These are phyloP conservation scores for Mimachlamys varia DNA, from an alignment of 2,888 invertebrate species.

Conservation along the genomic window DNA sequence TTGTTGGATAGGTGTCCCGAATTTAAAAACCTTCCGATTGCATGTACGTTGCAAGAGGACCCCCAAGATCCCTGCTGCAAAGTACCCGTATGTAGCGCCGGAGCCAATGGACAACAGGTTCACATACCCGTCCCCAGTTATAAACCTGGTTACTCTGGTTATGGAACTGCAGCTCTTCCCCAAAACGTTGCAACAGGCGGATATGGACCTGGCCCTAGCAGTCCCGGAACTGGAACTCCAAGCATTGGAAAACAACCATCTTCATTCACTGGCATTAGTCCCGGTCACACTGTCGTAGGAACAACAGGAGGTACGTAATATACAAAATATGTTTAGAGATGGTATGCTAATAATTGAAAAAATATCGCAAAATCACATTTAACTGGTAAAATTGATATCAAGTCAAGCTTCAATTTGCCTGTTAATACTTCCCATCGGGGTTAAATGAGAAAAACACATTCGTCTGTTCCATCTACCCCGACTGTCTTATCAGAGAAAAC, in stretches of 20 bases:
- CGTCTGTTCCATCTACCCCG: too few species aligned
- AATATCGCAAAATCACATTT: too few species aligned
- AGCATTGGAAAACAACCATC: constrained; percentile 44
- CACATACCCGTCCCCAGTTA: constrained; percentile 62
- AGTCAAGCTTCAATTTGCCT: too few species aligned
- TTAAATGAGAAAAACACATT: too few species aligned
- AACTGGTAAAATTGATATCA: too few species aligned
- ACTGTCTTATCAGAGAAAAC: too few species aligned
- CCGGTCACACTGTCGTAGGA: neutral
- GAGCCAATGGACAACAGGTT: constrained; percentile 52
- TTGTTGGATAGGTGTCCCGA: constrained; percentile 59
- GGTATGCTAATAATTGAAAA: too few species aligned
- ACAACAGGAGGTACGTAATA: neutral
- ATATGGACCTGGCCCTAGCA: constrained; percentile 48
- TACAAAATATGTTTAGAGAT: too few species aligned
- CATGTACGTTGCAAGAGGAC: constrained; percentile 60
- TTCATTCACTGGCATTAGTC: constrained; percentile 42
- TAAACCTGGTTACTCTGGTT: constrained; percentile 63
- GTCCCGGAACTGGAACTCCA: constrained; percentile 43
- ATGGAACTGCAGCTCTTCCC: constrained; percentile 51
- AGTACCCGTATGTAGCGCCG: constrained; percentile 57
- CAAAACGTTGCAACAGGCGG: constrained; percentile 56
- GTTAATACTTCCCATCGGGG: too few species aligned
- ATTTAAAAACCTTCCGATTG: constrained; percentile 58
- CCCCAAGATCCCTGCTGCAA: constrained; percentile 66